These are phyloP conservation scores for Cottus gobio DNA, from an alignment of 2,113 vertebrate genomes.

Conservation along the genomic window DNA sequence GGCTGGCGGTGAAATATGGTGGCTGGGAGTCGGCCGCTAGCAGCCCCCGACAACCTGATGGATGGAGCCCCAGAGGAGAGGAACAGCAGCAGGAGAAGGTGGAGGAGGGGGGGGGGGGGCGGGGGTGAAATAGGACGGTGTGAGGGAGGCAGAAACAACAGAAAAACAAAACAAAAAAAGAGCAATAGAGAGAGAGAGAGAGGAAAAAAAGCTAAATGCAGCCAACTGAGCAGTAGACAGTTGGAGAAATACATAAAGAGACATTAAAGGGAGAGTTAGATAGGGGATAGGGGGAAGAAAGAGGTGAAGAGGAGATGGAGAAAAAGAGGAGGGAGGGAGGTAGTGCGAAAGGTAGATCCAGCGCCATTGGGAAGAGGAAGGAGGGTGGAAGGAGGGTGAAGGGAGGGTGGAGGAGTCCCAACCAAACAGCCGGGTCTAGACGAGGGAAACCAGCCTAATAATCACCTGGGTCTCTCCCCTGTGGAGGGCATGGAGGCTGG, in stretches of 20 bases:
- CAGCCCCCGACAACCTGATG: conserved; percentile 96
- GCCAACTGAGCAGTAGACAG: conserved; percentile 67
- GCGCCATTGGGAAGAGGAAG: conserved; percentile 81
- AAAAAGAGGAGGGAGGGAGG: conserved; percentile 9
- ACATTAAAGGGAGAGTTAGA: conserved; percentile 49
- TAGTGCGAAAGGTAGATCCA: conserved; percentile 71
- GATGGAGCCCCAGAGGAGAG: conserved; percentile 91
- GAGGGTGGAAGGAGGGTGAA: too few relatives aligned
- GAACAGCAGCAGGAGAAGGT: conserved; percentile 78
- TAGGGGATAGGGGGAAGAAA: conserved; percentile 18
- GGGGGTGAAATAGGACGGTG: conserved; percentile 36
- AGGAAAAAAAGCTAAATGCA: conserved; percentile 50
- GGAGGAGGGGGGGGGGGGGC: conserved; percentile 31
- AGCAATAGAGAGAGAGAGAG: conserved; percentile 22
- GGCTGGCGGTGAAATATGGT: conserved; percentile 98
- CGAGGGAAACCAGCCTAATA: conserved; percentile 84
- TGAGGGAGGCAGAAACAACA: conserved; percentile 57
- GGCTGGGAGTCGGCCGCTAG: conserved; percentile 93
- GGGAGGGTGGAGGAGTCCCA: conserved; percentile 83
- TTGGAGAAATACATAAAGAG: conserved; percentile 58
- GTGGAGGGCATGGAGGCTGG: conserved; percentile 19
- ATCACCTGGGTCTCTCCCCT: conserved; percentile 72
- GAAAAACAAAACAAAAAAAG: conserved; percentile 76
- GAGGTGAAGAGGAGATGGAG: conserved; percentile 40
- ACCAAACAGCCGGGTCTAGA: conserved; percentile 76